Evolutionary conservation across 2,888 invertebrate genomes (phyloP).

Genomic region (Tipula confusa): DNA sequence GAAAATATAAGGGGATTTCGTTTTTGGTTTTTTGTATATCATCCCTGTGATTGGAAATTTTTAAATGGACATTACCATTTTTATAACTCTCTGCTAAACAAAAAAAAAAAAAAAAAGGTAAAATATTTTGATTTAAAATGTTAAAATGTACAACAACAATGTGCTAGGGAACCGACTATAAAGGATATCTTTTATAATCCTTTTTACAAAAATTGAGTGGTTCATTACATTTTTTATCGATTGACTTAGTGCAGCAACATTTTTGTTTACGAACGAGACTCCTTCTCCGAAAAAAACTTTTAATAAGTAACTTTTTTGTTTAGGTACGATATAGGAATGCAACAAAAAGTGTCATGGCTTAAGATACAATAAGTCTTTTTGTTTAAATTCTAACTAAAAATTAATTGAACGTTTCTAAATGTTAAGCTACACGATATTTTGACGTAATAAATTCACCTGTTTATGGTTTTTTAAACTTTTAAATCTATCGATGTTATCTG

Average conservation of each 20-base stretch:
- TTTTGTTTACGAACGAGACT: too few relatives aligned
- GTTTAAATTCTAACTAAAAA: too few relatives aligned
- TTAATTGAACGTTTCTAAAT: too few relatives aligned
- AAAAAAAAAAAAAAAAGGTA: not conserved
- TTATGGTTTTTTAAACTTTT: too few relatives aligned
- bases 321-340: too few relatives aligned
- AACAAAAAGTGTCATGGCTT: too few relatives aligned
- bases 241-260: not conserved
- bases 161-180: not conserved
- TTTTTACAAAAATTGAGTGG: not conserved
- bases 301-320: too few relatives aligned
- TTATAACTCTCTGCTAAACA: not conserved
- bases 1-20: not conserved
- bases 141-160: not conserved
- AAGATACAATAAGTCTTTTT: too few relatives aligned
- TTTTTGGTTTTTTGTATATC: not conserved
- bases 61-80: conserved; percentile 20
- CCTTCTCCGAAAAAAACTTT: too few relatives aligned
- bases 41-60: conserved; percentile 20
- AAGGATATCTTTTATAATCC: not conserved
- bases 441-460: too few relatives aligned
- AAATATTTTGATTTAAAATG: not conserved
- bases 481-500: too few relatives aligned
- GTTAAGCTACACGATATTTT: too few relatives aligned
- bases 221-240: not conserved